These are phyloP conservation scores for Formicarius rufipectus DNA, from an alignment of 2,113 vertebrate genomes.

Conservation along the genomic window DNA sequence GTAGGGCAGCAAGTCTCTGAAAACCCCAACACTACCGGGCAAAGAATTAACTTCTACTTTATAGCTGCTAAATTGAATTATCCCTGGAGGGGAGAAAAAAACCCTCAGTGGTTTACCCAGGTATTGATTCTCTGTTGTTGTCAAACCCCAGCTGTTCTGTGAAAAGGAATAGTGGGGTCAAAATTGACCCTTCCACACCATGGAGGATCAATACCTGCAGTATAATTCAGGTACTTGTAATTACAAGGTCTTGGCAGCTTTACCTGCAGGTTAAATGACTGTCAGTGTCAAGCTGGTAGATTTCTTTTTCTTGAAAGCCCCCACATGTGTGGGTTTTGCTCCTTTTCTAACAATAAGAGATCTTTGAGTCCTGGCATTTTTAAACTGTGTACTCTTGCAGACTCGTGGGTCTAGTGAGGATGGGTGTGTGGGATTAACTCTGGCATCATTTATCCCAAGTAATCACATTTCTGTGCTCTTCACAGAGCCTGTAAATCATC, in stretches of 20 bases:
- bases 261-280: conserved; percentile 1
- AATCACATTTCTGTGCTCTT: neutral
- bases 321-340: neutral
- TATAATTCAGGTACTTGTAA: conserved; percentile 4
- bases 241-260: neutral
- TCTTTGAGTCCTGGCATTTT: neutral
- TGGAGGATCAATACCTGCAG: conserved; percentile 5
- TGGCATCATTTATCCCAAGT: neutral
- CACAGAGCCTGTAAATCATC: neutral
- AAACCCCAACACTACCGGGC: neutral
- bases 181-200: neutral
- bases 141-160: neutral
- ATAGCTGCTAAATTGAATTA: conserved; percentile 18
- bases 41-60: conserved; percentile 12
- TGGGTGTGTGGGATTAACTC: neutral
- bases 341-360: neutral
- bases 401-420: rapidly evolving
- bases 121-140: conserved; percentile 15
- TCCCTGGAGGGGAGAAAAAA: neutral
- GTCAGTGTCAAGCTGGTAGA: neutral
- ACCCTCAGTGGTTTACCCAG: neutral
- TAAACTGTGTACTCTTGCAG: neutral
- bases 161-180: neutral
- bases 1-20: neutral
- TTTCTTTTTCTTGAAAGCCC: neutral